A percentile compares a stretch with the other conserved stretches of the same genome.
Conservation (phyloP, 1,140 invertebrate species). For the Caenorhabditis remanei region DNA sequence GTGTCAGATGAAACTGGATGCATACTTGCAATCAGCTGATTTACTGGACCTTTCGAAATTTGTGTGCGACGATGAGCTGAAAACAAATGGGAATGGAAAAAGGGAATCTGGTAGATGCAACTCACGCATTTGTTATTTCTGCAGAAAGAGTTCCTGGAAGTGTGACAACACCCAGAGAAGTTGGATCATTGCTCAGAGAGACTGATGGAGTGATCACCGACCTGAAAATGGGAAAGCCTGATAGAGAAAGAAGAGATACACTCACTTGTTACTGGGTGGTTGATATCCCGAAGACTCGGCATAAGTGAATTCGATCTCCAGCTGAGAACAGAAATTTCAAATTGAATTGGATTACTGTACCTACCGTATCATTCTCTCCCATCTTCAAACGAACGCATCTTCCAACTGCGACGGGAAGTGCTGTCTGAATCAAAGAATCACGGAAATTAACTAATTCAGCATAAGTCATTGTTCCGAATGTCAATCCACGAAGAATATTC, state of each 20-base stretch:
- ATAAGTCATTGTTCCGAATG: conserved; percentile 22
- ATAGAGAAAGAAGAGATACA: background rate
- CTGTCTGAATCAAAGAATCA: conserved; percentile 22
- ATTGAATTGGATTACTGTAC: background rate
- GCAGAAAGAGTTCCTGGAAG: background rate
- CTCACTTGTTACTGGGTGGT: background rate
- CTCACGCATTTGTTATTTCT: background rate
- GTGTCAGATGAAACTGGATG: background rate
- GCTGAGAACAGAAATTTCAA: background rate
- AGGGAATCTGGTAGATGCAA: background rate
- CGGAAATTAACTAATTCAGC: conserved; percentile 1
- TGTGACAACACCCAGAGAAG: background rate
- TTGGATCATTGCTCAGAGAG: background rate
- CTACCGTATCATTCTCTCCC: conserved; percentile 6
- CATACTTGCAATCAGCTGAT: background rate
- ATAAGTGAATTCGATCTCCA: conserved; percentile 20
- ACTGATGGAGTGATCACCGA: background rate
- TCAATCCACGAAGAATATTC: conserved; percentile 9
- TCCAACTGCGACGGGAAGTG: conserved; percentile 13
- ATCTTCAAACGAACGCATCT: conserved; percentile 32
- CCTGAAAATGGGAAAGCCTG: background rate
- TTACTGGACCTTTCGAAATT: background rate
- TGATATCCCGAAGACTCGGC: background rate
- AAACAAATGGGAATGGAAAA: background rate
- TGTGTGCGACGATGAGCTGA: background rate